Conservation (phyloP, 2,797 vertebrate species). For the Poecilia gillii region DNA sequence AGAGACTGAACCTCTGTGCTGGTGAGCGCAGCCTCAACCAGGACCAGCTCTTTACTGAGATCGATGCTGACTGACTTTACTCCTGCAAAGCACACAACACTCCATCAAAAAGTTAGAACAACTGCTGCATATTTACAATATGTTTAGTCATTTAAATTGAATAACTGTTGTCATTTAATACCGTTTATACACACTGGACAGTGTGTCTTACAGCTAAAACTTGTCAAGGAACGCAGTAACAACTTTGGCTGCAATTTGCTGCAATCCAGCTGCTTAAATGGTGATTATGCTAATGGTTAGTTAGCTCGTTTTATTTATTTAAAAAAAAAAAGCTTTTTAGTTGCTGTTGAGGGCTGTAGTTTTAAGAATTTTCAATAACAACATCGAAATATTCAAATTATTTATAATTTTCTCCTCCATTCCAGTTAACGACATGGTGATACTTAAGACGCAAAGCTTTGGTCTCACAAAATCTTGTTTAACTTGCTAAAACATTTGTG, state of each 20-base stretch:
- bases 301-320: neutral
- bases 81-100: constrained; percentile 67
- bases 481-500: neutral
- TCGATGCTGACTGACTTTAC: constrained; percentile 81
- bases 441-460: neutral
- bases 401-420: neutral
- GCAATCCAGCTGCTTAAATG: neutral
- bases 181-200: neutral
- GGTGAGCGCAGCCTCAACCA: constrained; percentile 84
- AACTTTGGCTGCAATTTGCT: neutral
- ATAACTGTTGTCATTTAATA: neutral
- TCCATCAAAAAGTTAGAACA: neutral
- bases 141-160: too few relatives aligned
- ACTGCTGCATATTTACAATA: neutral
- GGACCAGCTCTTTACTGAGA: constrained; percentile 79
- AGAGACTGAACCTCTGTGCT: constrained; percentile 83
- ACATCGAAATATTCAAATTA: neutral
- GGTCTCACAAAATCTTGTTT: neutral
- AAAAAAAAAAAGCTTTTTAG: neutral
- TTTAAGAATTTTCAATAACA: neutral
- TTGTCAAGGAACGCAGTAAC: neutral
- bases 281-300: neutral
- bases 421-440: neutral
- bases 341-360: neutral
- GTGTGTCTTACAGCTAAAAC: neutral